Base-by-base conservation (phyloP, 2,113 vertebrate genomes). In the Heloderma charlesbogerti region DNA sequence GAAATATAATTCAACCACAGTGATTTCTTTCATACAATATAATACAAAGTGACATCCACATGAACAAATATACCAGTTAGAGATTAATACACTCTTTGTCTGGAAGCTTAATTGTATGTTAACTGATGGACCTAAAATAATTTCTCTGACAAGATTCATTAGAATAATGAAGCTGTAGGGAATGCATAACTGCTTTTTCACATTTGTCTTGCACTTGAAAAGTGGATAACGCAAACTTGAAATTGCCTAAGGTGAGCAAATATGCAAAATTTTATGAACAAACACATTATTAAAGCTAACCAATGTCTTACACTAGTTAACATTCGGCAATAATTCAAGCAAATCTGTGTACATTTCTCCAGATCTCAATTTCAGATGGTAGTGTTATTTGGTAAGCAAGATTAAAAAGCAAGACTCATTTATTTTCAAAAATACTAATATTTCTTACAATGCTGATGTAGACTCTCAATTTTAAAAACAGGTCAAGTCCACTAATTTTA, bases 141-240 rank as follows among this genome's bases (percentile, higher is more conserved):
- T 93, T 84, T 94, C 67, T 75, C 63, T 91, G 87, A 94, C 78
- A 93, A 92, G 92, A 85, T 29, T 69, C 40, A 90, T 94, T 89
- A 89, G 84, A 91, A 87, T 85, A 89, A 9, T 43, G 48, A 90
- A 94, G 74, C 89, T 67, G 31, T 88, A 88, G 92, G 86, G 92
- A 94, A 89, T 2, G 60, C 0, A 0, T 0, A 13, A 92, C 37
- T 91, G 0, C 86, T 83, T 69, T 72, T 87, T 84, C 87, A 91
- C 79, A 67, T 88, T 37, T 89, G 75, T 88, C 37, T 4, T 91
- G 51, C 69, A 15, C 1, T 89, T 92, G 91, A 7, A 66, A 22
- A 43, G 1, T 74, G 88, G 77, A 92, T 45, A 89, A 93, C 82
- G 6, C 48, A 71, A 72, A 25, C 90, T 92, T 83, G 67, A 3